Conservation (phyloP, 2,797 vertebrate genomes). For the Pseudotriccus pelzelni region DNA sequence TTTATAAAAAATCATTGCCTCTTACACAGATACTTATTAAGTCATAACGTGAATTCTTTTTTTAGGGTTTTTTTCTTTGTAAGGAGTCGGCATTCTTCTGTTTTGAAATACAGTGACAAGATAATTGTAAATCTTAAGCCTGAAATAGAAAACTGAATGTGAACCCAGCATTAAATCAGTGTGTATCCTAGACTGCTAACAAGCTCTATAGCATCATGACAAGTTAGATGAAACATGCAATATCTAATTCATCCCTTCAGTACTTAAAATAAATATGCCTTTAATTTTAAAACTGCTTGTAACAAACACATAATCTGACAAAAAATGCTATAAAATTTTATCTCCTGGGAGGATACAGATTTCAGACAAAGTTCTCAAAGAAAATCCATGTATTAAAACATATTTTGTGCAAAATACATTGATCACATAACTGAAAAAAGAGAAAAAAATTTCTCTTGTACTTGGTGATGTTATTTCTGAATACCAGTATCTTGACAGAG, state of each 20-base stretch:
- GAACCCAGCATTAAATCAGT: slow-evolving; percentile 32
- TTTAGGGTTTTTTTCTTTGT: not conserved
- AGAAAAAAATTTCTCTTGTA: not conserved
- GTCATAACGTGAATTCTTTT: not conserved
- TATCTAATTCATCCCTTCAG: slow-evolving; percentile 12
- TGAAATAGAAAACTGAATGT: slow-evolving; percentile 27
- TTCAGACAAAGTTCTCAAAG: not conserved
- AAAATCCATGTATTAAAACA: not conserved
- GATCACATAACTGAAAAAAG: not conserved
- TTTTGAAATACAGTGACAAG: slow-evolving; percentile 35
- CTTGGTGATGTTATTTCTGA: not conserved
- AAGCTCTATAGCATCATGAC: slow-evolving; percentile 30
- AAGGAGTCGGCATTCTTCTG: not conserved
- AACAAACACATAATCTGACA: slow-evolving; percentile 15
- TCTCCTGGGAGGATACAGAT: not conserved
- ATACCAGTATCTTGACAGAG: not conserved
- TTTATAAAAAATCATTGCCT: not conserved
- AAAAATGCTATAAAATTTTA: not conserved
- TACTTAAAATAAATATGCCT: slow-evolving; percentile 51
- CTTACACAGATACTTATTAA: not conserved
- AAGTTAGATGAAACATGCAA: slow-evolving; percentile 43
- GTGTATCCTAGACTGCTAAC: slow-evolving; percentile 12
- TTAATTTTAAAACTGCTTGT: slow-evolving; percentile 34
- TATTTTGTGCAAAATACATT: not conserved
- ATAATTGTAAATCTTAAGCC: slow-evolving; percentile 17